Evolutionary conservation across 2,888 invertebrate species (phyloP).

Genomic region (Sicus ferrugineus): DNA sequence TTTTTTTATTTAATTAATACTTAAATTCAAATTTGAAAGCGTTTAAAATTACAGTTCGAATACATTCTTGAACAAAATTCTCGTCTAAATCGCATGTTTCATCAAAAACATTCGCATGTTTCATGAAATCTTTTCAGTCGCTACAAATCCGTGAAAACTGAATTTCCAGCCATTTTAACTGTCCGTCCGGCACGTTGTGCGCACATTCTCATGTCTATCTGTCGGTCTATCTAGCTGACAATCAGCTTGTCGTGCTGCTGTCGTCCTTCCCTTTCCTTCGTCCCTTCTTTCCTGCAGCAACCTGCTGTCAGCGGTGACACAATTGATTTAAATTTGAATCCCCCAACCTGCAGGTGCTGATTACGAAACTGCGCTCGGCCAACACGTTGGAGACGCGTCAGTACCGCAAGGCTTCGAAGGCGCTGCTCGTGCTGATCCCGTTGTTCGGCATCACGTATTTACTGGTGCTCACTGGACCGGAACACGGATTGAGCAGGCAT

Average conservation of each 20-base stretch:
- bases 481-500: constrained; percentile 75
- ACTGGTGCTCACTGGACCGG: constrained; percentile 82
- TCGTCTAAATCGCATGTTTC: no score
- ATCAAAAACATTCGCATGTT: no score
- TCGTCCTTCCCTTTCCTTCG: constrained; percentile 4
- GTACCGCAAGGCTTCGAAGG: constrained; percentile 89
- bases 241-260: neutral
- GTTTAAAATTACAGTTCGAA: no score
- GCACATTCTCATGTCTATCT: neutral
- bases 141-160: no score
- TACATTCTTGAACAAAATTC: no score
- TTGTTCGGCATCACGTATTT: constrained; percentile 91
- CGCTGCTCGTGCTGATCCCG: constrained; percentile 88
- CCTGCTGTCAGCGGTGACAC: no score
- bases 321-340: no score
- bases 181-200: no score
- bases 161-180: neutral
- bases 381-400: constrained; percentile 90
- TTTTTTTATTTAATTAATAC: no score
- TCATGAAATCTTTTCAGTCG: no score
- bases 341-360: constrained; percentile 83
- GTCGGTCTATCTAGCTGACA: neutral
- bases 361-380: constrained; percentile 90
- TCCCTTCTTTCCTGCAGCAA: no score
- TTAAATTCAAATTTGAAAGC: no score